phyloP scores from a whole-genome alignment of 1,140 invertebrate species.

The Drosophila gunungcola region DNA sequence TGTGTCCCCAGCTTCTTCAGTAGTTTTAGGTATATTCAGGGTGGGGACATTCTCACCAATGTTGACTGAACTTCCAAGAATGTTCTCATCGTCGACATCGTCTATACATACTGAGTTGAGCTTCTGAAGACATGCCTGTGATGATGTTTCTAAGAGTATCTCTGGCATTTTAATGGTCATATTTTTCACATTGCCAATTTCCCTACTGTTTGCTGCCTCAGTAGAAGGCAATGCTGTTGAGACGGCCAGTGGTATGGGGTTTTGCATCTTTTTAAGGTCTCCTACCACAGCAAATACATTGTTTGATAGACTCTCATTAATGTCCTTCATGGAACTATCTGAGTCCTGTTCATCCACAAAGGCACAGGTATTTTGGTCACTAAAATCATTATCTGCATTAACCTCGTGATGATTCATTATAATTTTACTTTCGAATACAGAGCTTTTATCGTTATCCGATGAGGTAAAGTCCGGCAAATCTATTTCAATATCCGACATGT shows the following conservation, averaged over 20 bases:
- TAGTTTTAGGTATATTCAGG: background rate
- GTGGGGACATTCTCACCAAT: conserved; percentile 3
- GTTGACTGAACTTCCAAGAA: background rate
- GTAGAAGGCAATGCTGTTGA: background rate
- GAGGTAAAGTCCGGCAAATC: conserved; percentile 56
- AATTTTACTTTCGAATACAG: conserved; percentile 31
- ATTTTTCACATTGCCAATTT: conserved; percentile 4
- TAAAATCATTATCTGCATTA: background rate
- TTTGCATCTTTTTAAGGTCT: conserved; percentile 34
- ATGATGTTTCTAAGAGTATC: conserved; percentile 22
- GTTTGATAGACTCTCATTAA: background rate
- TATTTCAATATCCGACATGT: conserved; percentile 68
- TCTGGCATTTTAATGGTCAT: conserved; percentile 26
- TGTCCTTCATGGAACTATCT: background rate
- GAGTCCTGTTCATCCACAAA: background rate
- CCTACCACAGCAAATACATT: conserved; percentile 66
- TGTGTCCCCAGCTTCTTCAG: background rate
- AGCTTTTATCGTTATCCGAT: conserved; percentile 66
- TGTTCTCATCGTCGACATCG: background rate
- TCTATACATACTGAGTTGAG: conserved; percentile 30
- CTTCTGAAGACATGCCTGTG: conserved; percentile 27
- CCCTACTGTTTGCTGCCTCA: background rate
- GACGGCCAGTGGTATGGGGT: background rate
- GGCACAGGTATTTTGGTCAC: background rate
- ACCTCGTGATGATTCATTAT: background rate